Conservation (phyloP, 2,797 vertebrate genomes). For the Prunella strophiata region DNA sequence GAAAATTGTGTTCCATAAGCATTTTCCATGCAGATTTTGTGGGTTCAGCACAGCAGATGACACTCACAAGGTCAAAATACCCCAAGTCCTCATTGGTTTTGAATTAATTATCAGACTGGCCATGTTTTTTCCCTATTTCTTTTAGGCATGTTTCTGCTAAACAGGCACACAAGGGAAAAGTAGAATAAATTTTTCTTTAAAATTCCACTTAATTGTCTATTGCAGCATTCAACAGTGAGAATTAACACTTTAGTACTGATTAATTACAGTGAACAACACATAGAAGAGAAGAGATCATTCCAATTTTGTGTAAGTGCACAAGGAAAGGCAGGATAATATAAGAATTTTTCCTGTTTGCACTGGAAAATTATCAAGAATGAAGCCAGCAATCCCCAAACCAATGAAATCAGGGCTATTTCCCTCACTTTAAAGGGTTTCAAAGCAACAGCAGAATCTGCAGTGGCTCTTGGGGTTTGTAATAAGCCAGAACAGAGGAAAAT, state of each 20-base stretch:
- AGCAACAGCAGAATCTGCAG: neutral
- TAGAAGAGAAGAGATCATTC: neutral
- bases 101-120: neutral
- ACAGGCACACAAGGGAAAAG: neutral
- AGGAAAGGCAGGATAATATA: neutral
- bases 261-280: neutral
- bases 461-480: neutral
- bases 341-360: neutral
- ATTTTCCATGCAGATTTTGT: neutral
- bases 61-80: neutral
- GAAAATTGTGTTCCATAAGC: neutral
- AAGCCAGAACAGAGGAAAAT: neutral
- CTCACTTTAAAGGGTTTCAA: neutral
- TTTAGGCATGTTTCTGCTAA: neutral
- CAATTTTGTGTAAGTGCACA: fast-evolving
- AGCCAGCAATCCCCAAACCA: neutral
- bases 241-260: neutral
- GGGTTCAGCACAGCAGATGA: neutral
- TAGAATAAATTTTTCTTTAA: neutral
- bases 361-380: neutral
- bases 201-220: neutral
- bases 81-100: neutral
- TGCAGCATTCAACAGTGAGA: neutral
- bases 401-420: neutral
- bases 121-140: neutral